Evolutionary conservation across 2,113 vertebrate species (phyloP).

Genomic region (Sebastes fasciatus): DNA sequence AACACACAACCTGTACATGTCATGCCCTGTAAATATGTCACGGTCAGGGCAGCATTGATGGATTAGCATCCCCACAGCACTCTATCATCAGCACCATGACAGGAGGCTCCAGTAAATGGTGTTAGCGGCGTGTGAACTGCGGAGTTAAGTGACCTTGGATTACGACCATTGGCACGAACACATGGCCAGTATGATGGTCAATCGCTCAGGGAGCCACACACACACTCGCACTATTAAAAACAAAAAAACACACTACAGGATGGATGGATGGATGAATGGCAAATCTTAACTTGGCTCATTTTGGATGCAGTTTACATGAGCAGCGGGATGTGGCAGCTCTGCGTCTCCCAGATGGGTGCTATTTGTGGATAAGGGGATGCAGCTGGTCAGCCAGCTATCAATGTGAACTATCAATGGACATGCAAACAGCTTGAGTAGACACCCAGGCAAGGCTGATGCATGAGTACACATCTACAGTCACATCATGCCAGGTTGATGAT

Average conservation of each 20-base stretch:
- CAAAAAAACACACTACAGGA: conserved; percentile 23
- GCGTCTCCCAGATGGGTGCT: conserved; percentile 40
- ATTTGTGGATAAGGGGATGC: conserved; percentile 55
- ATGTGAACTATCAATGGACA: conserved; percentile 39
- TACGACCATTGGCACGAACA: conserved; percentile 38
- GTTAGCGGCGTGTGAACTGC: conserved; percentile 19
- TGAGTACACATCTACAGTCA: neutral
- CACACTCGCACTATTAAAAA: neutral
- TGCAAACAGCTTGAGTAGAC: conserved; percentile 29
- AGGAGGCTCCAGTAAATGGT: conserved; percentile 25
- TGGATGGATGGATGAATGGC: neutral
- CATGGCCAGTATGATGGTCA: conserved; percentile 39
- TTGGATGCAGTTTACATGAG: conserved; percentile 18
- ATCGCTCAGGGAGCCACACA: conserved; percentile 18
- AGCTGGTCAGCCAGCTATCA: conserved; percentile 51
- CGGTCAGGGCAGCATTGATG: conserved; percentile 20
- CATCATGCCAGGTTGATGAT: neutral
- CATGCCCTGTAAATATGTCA: conserved; percentile 45
- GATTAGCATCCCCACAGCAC: conserved; percentile 38
- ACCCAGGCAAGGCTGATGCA: conserved; percentile 18
- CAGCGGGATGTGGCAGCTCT: conserved; percentile 33
- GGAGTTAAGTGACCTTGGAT: conserved; percentile 63
- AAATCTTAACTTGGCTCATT: conserved; percentile 26
- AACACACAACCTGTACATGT: conserved; percentile 27
- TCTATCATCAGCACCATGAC: conserved; percentile 26